Base-by-base conservation (phyloP, 2,797 vertebrate species). In the Acanthurus leucopareius region DNA sequence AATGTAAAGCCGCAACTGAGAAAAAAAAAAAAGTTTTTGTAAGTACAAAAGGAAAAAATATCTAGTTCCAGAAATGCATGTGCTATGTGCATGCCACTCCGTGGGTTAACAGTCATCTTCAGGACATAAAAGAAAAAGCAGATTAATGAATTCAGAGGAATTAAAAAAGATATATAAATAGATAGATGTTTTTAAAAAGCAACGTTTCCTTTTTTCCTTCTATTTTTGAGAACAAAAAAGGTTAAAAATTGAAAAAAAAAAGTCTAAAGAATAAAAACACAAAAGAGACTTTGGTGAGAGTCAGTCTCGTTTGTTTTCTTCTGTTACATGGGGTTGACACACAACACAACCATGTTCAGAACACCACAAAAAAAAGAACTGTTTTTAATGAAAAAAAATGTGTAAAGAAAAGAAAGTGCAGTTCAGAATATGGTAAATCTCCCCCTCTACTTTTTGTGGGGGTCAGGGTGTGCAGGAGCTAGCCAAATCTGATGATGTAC, bases 11-110 rank as follows among this genome's bases (percentile, higher is more conserved):
- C 91, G 90, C 93, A 90, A 93, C 83, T 89, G 91, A 91, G 92
- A 92, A 90, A 62, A 89, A 87, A 80, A 88, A 75, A 69, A 52
- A 70, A 53, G 59, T 76, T 77, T 77, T 92, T 94, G 92, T 92
- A 89, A 88, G 67, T 88, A 94, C 76, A 94, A 94, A 94, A 78
- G 69, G 65, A 89, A 88, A 89, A 94, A 94, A 91, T 93, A 94
- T 94, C 92, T 95, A 96, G 92, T 95, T 95, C 92, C 93, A 95
- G 93, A 95, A 94, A 93, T 96, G 96, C 96, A 96, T 96, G 96
- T 96, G 95, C 96, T 93, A 95, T 95, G 94, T 96, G 96, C 96
- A 96, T 96, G 96, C 95, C 94, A 95, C 94, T 94, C 94, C 92
- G 93, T 96, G 94, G 95, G 92, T 95, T 94, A 93, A 94, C 93